Percentiles rank a stretch among this genome's conserved stretches.
Evolutionary conservation across 2,113 vertebrate genomes (phyloP).

Genomic region (Platysternon megacephalum): DNA sequence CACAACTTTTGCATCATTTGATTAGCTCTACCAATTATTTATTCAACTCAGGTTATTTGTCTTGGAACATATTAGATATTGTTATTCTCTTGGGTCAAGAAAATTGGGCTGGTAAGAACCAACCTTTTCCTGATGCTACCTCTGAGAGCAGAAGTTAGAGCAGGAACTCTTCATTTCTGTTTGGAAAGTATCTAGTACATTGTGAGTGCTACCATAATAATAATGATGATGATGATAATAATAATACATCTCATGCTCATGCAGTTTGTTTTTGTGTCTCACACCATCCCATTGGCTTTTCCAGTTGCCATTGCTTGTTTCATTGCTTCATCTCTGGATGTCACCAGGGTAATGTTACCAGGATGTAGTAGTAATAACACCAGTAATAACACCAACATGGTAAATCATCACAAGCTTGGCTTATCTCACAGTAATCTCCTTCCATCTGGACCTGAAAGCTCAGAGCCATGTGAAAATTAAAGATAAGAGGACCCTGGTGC

Average conservation of each 20-base stretch:
- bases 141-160: neutral
- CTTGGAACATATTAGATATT: neutral
- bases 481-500: neutral
- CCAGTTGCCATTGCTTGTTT: neutral
- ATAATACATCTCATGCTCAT: too few species aligned
- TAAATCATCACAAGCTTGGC: neutral
- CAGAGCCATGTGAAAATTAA: neutral
- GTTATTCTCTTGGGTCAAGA: neutral
- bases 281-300: neutral
- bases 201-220: neutral
- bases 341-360: neutral
- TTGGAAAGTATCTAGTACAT: neutral
- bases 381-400: neutral
- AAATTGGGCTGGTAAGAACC: neutral
- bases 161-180: neutral
- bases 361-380: slow-evolving; percentile 21
- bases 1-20: neutral
- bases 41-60: neutral
- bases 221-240: neutral
- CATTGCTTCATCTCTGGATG: neutral
- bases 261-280: neutral
- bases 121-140: neutral
- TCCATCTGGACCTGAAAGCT: neutral
- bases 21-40: neutral
- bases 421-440: neutral